A percentile compares a stretch with the other conserved stretches of the same genome.
Conservation (phyloP, 2,113 vertebrate genomes). For the Anas platyrhynchos region DNA sequence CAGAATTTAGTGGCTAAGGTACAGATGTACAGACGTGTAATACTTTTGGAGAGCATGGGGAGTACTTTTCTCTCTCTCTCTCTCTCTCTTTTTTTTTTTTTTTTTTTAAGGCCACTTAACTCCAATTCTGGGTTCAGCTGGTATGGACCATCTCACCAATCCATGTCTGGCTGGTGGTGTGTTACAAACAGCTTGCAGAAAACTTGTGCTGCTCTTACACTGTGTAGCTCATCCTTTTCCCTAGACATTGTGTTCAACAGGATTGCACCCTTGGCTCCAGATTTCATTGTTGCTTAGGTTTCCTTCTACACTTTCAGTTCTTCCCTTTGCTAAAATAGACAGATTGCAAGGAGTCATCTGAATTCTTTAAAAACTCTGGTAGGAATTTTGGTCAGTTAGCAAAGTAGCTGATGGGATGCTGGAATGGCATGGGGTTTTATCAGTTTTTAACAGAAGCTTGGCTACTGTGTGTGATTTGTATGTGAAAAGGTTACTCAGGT, state of each 20-base stretch:
- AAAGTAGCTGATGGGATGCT: neutral
- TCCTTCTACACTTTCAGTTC: neutral
- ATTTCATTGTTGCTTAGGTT: neutral
- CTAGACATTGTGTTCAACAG: accelerated
- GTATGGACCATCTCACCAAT: neutral
- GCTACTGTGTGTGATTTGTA: neutral
- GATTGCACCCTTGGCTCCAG: neutral
- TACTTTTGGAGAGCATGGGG: neutral
- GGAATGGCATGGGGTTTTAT: neutral
- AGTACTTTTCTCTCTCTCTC: neutral
- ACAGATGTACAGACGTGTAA: neutral
- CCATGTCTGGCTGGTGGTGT: neutral
- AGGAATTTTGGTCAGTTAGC: neutral
- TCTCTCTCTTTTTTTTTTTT: too few relatives aligned
- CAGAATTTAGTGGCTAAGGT: neutral
- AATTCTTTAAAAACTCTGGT: neutral
- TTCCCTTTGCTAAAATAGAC: neutral
- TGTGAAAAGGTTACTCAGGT: neutral
- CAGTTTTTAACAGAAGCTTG: neutral
- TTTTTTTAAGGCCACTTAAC: neutral
- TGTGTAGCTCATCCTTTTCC: neutral
- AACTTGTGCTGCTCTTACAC: neutral
- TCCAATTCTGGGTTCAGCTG: neutral
- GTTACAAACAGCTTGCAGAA: neutral
- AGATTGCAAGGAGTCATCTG: neutral